Evolutionary conservation across 1,140 invertebrate species (phyloP).

Genomic region (Coptotermes formosanus): DNA sequence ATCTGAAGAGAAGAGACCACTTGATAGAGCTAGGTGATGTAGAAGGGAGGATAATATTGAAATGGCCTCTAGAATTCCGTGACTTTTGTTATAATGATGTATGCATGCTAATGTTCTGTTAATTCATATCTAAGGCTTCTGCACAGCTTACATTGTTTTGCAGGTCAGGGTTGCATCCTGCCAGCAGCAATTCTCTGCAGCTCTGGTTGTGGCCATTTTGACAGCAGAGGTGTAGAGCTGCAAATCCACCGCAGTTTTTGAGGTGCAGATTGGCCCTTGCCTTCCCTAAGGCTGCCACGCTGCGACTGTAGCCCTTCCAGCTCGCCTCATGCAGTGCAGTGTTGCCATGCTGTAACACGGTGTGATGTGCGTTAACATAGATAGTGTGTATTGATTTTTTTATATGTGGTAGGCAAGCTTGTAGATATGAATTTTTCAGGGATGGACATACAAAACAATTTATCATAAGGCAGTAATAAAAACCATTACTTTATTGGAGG

Average conservation of each 20-base stretch:
- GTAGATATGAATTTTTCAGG: too few relatives aligned
- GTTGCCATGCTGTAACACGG: conserved; percentile 78
- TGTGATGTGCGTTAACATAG: background rate
- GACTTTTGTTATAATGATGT: too few relatives aligned
- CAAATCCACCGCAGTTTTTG: conserved; percentile 85
- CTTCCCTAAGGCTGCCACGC: conserved; percentile 71
- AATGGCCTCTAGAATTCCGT: too few relatives aligned
- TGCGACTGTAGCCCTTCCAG: conserved; percentile 90
- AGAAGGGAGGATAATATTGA: too few relatives aligned
- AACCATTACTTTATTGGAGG: too few relatives aligned
- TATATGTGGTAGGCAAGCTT: too few relatives aligned
- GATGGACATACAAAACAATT: too few relatives aligned
- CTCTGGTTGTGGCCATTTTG: conserved; percentile 97
- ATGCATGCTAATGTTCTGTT: too few relatives aligned
- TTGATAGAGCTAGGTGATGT: too few relatives aligned
- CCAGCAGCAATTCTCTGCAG: conserved; percentile 81
- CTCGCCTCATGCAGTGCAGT: conserved; percentile 90
- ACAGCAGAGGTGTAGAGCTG: conserved; percentile 89
- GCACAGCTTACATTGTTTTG: conserved; percentile 80
- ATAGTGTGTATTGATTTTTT: background rate
- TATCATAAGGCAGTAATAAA: too few relatives aligned
- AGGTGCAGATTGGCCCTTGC: conserved; percentile 67
- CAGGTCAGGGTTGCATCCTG: conserved; percentile 81
- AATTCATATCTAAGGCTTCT: background rate
- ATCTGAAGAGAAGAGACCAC: too few relatives aligned